Evolutionary conservation across 2,113 vertebrate species (phyloP).

Genomic region (Enhydra lutris): DNA sequence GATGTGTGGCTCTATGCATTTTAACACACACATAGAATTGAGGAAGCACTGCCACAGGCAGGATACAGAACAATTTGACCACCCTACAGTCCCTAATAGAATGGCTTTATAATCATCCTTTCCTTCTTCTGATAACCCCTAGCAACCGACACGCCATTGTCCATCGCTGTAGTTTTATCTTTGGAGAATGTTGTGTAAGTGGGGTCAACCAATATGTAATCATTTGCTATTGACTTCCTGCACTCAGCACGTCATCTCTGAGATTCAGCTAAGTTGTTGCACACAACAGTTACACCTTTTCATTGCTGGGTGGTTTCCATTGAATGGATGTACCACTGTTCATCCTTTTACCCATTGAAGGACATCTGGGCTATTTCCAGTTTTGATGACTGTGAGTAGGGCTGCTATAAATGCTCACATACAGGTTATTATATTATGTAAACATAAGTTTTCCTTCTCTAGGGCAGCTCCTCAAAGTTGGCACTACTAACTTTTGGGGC

Average conservation of each 20-base stretch:
- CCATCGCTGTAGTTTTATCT: neutral
- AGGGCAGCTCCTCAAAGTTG: neutral
- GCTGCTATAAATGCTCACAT: neutral
- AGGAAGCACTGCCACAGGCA: neutral
- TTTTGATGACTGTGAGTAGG: neutral
- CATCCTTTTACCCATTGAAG: neutral
- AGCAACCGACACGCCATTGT: neutral
- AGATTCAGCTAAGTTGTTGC: neutral
- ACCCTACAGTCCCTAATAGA: neutral
- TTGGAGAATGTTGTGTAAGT: neutral
- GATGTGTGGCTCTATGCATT: neutral
- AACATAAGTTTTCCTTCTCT: neutral
- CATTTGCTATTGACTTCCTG: neutral
- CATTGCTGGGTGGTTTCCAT: neutral
- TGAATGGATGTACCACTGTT: neutral
- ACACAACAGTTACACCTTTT: neutral
- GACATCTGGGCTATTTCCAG: neutral
- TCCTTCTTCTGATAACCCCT: neutral
- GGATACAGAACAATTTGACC: neutral
- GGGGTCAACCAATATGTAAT: neutral
- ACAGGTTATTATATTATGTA: neutral
- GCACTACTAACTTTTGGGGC: neutral
- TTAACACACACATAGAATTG: neutral
- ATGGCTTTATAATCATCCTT: neutral
- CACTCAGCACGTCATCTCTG: neutral